Percentiles rank a stretch among this genome's conserved stretches.
Evolutionary conservation across 2,797 vertebrate genomes (phyloP).

Genomic region (Nannoperca australis): DNA sequence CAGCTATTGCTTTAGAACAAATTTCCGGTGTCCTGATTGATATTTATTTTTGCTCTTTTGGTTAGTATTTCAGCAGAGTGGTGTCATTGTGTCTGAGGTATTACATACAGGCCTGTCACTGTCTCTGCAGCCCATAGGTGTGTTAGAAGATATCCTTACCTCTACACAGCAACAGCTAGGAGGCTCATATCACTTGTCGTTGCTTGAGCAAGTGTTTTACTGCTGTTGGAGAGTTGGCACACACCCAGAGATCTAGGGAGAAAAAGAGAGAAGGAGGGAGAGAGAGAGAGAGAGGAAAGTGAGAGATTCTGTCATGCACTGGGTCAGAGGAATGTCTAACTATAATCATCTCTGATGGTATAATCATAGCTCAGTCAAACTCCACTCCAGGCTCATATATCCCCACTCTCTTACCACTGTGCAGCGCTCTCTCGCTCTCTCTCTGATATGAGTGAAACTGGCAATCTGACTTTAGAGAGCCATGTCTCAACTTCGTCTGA

Average conservation of each 20-base stretch:
- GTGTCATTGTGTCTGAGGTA: slow-evolving; percentile 36
- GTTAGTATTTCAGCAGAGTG: slow-evolving; percentile 23
- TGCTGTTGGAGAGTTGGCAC: slow-evolving; percentile 58
- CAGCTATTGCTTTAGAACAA: background rate
- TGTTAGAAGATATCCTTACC: slow-evolving; percentile 46
- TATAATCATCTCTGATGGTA: slow-evolving; percentile 81
- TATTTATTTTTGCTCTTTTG: background rate
- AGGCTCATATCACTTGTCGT: slow-evolving; percentile 43
- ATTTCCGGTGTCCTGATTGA: slow-evolving; percentile 8
- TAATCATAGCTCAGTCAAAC: slow-evolving; percentile 81
- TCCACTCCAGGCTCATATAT: slow-evolving; percentile 70
- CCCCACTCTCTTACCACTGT: slow-evolving; percentile 45
- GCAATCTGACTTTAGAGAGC: slow-evolving; percentile 79
- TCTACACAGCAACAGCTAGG: slow-evolving; percentile 31
- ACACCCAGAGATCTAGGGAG: slow-evolving; percentile 45
- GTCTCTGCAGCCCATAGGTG: slow-evolving; percentile 34
- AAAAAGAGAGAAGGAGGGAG: slow-evolving; percentile 36
- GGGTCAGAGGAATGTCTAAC: slow-evolving; percentile 74
- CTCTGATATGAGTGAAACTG: slow-evolving; percentile 80
- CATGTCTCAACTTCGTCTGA: slow-evolving; percentile 71
- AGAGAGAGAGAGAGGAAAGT: slow-evolving; percentile 45
- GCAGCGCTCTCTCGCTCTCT: slow-evolving; percentile 19
- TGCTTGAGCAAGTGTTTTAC: slow-evolving; percentile 67
- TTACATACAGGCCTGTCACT: slow-evolving; percentile 16
- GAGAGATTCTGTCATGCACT: slow-evolving; percentile 71